Base-by-base conservation (phyloP, 2,888 invertebrate species). In the Noctua fimbriata region DNA sequence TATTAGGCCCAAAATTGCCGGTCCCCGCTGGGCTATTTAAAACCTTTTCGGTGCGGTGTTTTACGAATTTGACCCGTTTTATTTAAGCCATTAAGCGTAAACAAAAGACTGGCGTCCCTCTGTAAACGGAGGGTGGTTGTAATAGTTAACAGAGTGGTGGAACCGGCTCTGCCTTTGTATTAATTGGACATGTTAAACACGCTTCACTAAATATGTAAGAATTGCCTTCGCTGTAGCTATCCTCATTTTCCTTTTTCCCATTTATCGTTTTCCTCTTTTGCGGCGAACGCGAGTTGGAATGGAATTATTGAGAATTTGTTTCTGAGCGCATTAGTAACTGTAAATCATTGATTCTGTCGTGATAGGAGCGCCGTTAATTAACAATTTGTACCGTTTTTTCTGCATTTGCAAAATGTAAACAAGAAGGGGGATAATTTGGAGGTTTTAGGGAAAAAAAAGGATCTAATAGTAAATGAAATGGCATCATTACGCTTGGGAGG, bases 71-170 rank as follows among this genome's bases (percentile, higher is more conserved):
- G 95, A 94, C 95, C 96, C 95, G 95, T 96, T 96, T 96, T 95
- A 95, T 96, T 96, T 95, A 95, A 95, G 95, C 95, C 95, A 96
- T 96, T 96, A 96, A 94, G 94, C 95, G 95, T 95, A 95, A 95
- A 96, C 95, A 96, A 96, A 96, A 96, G 96, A 95, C 93, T 95
- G 93, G 93, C 92, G 92, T 93, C 92, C 92, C 93, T 93, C 92
- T 90, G 95, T 94, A 94, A 95, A 92, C 94, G 93, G 92, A 94
- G 94, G 93, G 94, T 91, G 94, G 94, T 92, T 94, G 94, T 95
- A 94, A 95, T 95, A 95, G 95, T 95, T 94, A 95, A 94, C 94
- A 94, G 93, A 94, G 94, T 93, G 93, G 93, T 92, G 93, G 93
- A 91, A 92, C 91, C 88, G 89, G 89, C 89, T 91, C 90, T 92